These are phyloP conservation scores for Disparrhopalites patrizii DNA, from an alignment of 2,888 invertebrate genomes.

Conservation along the genomic window DNA sequence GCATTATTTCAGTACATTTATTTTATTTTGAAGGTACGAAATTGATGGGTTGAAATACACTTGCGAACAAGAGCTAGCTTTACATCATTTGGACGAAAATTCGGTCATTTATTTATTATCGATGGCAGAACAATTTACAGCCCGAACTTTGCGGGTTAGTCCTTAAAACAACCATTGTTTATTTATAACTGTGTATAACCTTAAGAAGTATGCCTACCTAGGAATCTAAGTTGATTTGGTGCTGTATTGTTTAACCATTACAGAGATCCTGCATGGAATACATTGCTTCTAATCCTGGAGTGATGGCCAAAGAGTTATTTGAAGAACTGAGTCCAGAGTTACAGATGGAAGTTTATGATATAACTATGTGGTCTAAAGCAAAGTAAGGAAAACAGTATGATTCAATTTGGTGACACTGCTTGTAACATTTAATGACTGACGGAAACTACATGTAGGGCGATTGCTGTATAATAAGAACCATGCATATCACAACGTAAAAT, in stretches of 20 bases:
- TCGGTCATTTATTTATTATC: conserved; percentile 62
- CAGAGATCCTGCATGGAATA: conserved; percentile 57
- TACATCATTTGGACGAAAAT: conserved; percentile 60
- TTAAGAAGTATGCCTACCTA: neutral
- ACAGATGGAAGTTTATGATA: conserved; percentile 59
- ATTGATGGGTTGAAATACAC: conserved; percentile 62
- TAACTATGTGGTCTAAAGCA: conserved; percentile 53
- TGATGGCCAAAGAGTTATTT: conserved; percentile 58
- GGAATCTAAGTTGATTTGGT: too few relatives aligned
- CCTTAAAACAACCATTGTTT: neutral
- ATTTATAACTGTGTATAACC: neutral
- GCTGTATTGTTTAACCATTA: conserved; percentile 42
- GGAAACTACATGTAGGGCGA: neutral
- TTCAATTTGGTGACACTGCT: neutral
- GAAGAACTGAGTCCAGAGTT: conserved; percentile 59
- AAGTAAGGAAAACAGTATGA: conserved; percentile 44
- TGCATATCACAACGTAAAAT: too few relatives aligned
- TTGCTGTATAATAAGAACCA: neutral
- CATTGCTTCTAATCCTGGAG: conserved; percentile 57
- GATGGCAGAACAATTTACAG: conserved; percentile 65
- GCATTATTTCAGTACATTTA: neutral
- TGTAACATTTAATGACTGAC: neutral
- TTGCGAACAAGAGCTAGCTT: conserved; percentile 61
- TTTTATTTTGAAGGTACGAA: conserved; percentile 54
- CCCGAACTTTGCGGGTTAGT: conserved; percentile 57